Evolutionary conservation across 2,888 invertebrate species (phyloP), one percentile per base, ranked within the genome.

Genomic region (Eustalomyia histrio): DNA sequence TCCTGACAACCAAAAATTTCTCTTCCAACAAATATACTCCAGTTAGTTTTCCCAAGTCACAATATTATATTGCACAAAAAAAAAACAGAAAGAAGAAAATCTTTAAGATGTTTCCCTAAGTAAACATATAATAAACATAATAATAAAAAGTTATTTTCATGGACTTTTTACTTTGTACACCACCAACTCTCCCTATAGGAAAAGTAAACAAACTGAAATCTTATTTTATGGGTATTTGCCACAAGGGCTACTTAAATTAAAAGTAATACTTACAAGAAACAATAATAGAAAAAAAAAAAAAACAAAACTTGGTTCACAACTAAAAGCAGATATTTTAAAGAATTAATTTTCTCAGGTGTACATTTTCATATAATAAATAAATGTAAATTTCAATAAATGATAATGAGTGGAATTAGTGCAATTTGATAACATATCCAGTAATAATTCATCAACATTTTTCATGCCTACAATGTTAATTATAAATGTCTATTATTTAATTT

Each of bases 201-300:
- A 2, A 5, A 47, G 24, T n/a, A 21, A 61, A 14, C 67, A 55
- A 55, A 39, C n/a, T 0, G 52, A 67, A 69, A 76, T 71, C 35
- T 65, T 79, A 68, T 55, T 68, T 76, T 73, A 73, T 47, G 68
- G 58, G 58, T 29, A 68, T 73, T 73, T 73, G 72, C 80, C 80
- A 80, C 73, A 80, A 76, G 80, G 80, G 76, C 76, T 60, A 76
- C 75, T 75, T 75, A 76, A 80, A 57, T 53, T 55, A 64, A 57
- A 73, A 64, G 50, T 43, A 55, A 50, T 71, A 53, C 24, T 58
- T 17, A 21, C 58, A 63, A 72, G 18, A 24, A 33, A 24, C 50
- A 61, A 9, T n/a, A 58, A 58, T 18, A 67, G 24, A 24, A 52
- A 17, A 35, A 52, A 16, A 21, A 33, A 24, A 14, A 1, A 12